Evolutionary conservation across 2,888 invertebrate genomes (phyloP), one percentile per base, ranked within the genome.

Genomic region (Oscheius sp.): DNA sequence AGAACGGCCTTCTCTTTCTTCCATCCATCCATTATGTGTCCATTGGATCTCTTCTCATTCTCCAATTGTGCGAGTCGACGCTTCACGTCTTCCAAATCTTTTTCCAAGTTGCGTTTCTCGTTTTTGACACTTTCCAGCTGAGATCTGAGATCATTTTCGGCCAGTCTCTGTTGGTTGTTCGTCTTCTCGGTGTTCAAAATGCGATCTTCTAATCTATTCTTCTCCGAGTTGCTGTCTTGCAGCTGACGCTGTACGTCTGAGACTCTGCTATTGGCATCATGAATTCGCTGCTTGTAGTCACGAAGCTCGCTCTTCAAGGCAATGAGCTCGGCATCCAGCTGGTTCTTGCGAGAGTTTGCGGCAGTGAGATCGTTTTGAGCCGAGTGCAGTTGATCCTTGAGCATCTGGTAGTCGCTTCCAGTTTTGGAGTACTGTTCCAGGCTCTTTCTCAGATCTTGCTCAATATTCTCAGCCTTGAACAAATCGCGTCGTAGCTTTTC

Each of bases 211-310:
- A 84, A 74, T 11, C 88, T 78, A 68, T 88, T 86, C 80, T 88
- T 88, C 70, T 87, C 87, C 0, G 80, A 75, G 72, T 85, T 83
- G 59, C 82, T 81, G 53, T 88, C 88, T 70, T 88, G 87, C 4
- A 88, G 78, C 77, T 88, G 88, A 21, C 87, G 75, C 75, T 88
- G 88, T 48, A 88, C 82, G 55, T 88, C 88, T 11, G 81, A 73
- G 10, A 89, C 80, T 62, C 86, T 82, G 57, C 79, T 84, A 78
- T 84, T 87, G 65, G 86, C 72, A 73, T 88, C 88, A 73, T 83
- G 83, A 29, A 79, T 75, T 11, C 88, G 80, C 73, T 89, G 87
- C 74, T 88, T 88, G 81, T 82, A 79, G 71, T 88, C 88, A 57
- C 88, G 75, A 66, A 88, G 77, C 75, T 88, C 88, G 50, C 86